Percentiles rank a stretch among this genome's conserved stretches.
Evolutionary conservation across 2,888 invertebrate species (phyloP).

Genomic region (Ectobius pallidus): DNA sequence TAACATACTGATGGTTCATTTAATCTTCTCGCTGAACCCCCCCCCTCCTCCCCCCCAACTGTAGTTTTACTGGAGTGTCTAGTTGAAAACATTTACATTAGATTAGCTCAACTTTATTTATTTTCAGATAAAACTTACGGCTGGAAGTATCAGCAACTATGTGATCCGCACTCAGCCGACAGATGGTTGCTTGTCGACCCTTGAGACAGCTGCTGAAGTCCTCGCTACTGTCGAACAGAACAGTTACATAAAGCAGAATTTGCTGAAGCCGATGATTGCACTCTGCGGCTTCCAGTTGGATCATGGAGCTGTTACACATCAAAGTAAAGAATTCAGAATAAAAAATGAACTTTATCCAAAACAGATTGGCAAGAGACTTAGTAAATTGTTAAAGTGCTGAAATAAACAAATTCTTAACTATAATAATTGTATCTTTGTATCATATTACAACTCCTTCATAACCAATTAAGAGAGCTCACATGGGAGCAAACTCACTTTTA

Average conservation of each 20-base stretch:
- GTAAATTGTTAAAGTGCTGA: constrained; percentile 46
- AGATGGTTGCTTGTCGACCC: constrained; percentile 87
- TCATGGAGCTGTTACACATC: constrained; percentile 92
- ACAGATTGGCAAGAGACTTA: constrained; percentile 78
- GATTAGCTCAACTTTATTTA: no score
- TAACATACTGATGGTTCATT: constrained; percentile 31
- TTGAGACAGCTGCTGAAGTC: constrained; percentile 85
- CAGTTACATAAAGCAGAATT: constrained; percentile 62
- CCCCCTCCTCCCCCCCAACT: no score
- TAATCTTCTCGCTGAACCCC: constrained; percentile 36
- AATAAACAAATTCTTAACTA: no score
- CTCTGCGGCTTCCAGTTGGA: constrained; percentile 86
- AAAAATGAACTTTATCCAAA: constrained; percentile 81
- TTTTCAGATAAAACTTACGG: constrained; percentile 74
- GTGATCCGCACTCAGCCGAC: constrained; percentile 93
- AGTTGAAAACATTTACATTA: no score
- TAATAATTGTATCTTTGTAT: no score
- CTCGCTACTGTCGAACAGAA: constrained; percentile 77
- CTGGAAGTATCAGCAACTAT: constrained; percentile 78
- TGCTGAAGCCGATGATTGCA: constrained; percentile 80
- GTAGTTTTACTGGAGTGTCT: no score
- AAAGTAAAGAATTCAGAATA: constrained; percentile 88
- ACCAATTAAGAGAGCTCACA: no score
- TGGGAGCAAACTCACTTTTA: no score
- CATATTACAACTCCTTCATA: no score